phyloP scores from a whole-genome alignment of 1,140 invertebrate species.

The Helicorthomorpha holstii region DNA sequence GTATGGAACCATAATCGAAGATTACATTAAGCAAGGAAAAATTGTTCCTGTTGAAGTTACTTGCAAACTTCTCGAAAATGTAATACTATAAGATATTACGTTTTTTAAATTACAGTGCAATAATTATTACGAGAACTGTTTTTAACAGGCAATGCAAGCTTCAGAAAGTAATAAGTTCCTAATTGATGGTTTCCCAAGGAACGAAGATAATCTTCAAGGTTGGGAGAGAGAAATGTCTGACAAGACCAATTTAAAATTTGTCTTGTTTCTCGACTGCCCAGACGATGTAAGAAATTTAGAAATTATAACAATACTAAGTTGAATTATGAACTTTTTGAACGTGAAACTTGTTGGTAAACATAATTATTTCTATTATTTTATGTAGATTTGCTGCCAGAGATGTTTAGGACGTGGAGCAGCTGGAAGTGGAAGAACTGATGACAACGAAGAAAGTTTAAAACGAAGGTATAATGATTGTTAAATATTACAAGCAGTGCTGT shows the following conservation, averaged over 20 bases:
- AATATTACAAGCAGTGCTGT: background rate
- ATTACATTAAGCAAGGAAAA: conserved; percentile 78
- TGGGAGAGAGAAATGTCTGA: conserved; percentile 75
- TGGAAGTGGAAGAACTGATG: conserved; percentile 83
- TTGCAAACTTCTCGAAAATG: conserved; percentile 71
- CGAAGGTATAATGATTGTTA: conserved; percentile 39
- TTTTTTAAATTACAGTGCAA: too few relatives aligned
- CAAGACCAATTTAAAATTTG: conserved; percentile 69
- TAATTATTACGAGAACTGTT: too few relatives aligned
- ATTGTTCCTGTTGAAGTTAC: conserved; percentile 99
- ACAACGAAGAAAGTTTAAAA: conserved; percentile 77
- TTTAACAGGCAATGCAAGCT: conserved; percentile 47
- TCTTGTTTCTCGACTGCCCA: conserved; percentile 84
- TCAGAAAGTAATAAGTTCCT: conserved; percentile 64
- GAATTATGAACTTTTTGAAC: background rate
- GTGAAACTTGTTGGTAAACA: background rate
- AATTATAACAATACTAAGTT: background rate
- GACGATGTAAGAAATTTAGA: conserved; percentile 53
- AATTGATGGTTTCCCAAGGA: conserved; percentile 96
- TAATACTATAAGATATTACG: conserved; percentile 19
- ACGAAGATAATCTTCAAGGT: conserved; percentile 89
- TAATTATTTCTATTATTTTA: conserved; percentile 4
- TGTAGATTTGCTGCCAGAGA: conserved; percentile 51
- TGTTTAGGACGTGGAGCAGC: conserved; percentile 69
- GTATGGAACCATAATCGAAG: conserved; percentile 84